A percentile compares a stretch with the other conserved stretches of the same genome.
Evolutionary conservation across 2,797 vertebrate species (phyloP).

Genomic region (Ptychobarbus kaznakovi): DNA sequence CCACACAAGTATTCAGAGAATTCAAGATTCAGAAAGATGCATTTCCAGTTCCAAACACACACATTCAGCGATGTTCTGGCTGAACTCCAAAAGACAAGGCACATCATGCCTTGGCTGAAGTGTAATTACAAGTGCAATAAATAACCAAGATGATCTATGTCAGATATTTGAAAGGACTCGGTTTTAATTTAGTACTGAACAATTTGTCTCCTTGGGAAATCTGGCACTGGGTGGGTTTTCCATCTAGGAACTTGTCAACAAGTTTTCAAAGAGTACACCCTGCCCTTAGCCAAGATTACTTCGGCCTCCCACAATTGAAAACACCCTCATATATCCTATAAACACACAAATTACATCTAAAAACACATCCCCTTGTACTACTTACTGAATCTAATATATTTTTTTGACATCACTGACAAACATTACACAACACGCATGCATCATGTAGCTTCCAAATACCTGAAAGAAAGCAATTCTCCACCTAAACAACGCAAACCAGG

Average conservation of each 20-base stretch:
- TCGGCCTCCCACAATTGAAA: neutral
- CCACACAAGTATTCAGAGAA: neutral
- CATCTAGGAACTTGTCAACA: conserved; percentile 38
- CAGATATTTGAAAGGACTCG: conserved; percentile 7
- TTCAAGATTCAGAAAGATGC: conserved; percentile 1
- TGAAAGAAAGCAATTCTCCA: neutral
- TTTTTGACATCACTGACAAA: neutral
- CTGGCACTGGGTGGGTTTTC: conserved; percentile 26
- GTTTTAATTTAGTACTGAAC: conserved; percentile 25
- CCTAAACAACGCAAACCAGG: neutral
- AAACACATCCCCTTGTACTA: neutral
- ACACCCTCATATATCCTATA: neutral
- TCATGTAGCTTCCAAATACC: neutral
- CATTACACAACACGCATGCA: neutral
- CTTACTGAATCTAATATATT: neutral
- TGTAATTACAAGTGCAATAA: conserved; percentile 34
- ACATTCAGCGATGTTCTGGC: conserved; percentile 22
- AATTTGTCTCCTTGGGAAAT: conserved; percentile 21
- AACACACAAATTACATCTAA: neutral
- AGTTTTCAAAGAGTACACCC: conserved; percentile 2
- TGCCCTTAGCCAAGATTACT: neutral
- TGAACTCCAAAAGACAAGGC: conserved; percentile 51
- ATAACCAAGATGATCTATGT: neutral
- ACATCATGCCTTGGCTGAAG: conserved; percentile 26
- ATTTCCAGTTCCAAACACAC: conserved; percentile 31